Conservation (phyloP, 2,113 vertebrate genomes). For the Rattus rattus region DNA sequence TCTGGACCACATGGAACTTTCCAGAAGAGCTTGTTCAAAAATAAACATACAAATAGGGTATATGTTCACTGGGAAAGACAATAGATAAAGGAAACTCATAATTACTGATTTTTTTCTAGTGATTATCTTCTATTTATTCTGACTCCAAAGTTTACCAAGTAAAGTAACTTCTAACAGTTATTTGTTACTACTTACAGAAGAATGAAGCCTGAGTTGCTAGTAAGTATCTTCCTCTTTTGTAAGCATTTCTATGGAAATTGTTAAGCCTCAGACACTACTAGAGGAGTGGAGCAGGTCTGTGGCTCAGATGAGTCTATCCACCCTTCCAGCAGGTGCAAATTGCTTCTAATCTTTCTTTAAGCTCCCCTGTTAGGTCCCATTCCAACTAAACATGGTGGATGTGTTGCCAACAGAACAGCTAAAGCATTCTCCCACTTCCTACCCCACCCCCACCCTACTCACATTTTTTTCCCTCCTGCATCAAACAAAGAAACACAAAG, state of each 20-base stretch:
- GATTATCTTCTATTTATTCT: slow-evolving; percentile 13
- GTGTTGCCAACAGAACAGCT: background rate
- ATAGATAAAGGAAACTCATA: background rate
- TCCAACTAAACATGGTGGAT: background rate
- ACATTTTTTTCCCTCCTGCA: background rate
- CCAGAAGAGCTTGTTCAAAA: slow-evolving; percentile 19
- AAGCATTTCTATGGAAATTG: background rate
- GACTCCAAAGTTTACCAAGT: slow-evolving; percentile 11
- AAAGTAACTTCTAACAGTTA: slow-evolving; percentile 12
- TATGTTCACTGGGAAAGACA: background rate
- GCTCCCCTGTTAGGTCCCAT: background rate
- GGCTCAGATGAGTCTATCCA: background rate
- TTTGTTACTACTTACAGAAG: background rate
- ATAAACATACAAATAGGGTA: background rate
- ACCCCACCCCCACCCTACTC: background rate
- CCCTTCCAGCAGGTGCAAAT: background rate
- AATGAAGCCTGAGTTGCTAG: background rate
- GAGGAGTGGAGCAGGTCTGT: background rate
- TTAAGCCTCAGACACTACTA: slow-evolving; percentile 6
- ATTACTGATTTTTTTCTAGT: slow-evolving; percentile 21
- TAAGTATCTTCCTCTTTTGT: background rate
- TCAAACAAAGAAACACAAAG: slow-evolving; percentile 14
- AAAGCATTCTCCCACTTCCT: background rate
- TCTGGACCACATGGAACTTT: slow-evolving; percentile 10
- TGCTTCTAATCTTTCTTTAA: background rate